Evolutionary conservation across 2,888 invertebrate genomes (phyloP).

Genomic region (Nasonia oneida): DNA sequence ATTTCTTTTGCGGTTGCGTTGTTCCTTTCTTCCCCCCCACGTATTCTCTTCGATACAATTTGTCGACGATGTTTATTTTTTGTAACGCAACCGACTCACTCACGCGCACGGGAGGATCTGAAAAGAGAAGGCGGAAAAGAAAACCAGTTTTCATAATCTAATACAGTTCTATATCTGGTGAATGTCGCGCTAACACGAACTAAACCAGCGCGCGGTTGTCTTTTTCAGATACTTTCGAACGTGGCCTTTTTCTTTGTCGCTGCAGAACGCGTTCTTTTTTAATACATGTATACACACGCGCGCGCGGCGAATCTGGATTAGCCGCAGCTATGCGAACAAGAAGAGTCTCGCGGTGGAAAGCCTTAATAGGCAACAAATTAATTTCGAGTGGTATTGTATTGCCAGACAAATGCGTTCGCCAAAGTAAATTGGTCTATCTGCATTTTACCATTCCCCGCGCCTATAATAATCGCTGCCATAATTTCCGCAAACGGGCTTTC

Average conservation of each 20-base stretch:
- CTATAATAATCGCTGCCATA: neutral
- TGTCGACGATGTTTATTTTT: neutral
- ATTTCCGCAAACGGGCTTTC: neutral
- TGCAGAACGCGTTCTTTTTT: neutral
- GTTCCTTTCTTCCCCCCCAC: neutral
- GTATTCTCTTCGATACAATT: neutral
- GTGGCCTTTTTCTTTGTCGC: constrained; percentile 24
- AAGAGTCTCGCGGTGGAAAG: neutral
- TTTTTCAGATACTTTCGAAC: constrained; percentile 14
- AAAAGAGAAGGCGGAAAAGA: constrained; percentile 14
- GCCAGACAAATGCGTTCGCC: neutral
- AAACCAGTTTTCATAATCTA: constrained; percentile 57
- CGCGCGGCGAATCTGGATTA: neutral
- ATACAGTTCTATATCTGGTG: constrained; percentile 30
- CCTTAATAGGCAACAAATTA: neutral
- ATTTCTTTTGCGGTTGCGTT: neutral
- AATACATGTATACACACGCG: neutral
- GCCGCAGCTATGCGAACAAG: neutral
- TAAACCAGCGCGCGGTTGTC: constrained; percentile 16
- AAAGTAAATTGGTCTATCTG: neutral
- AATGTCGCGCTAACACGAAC: constrained; percentile 53
- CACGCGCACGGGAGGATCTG: constrained; percentile 20
- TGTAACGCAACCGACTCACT: neutral
- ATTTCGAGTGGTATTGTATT: neutral
- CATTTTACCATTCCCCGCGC: neutral